Evolutionary conservation across 1,140 invertebrate genomes (phyloP).

Genomic region (Melanaphis sacchari): DNA sequence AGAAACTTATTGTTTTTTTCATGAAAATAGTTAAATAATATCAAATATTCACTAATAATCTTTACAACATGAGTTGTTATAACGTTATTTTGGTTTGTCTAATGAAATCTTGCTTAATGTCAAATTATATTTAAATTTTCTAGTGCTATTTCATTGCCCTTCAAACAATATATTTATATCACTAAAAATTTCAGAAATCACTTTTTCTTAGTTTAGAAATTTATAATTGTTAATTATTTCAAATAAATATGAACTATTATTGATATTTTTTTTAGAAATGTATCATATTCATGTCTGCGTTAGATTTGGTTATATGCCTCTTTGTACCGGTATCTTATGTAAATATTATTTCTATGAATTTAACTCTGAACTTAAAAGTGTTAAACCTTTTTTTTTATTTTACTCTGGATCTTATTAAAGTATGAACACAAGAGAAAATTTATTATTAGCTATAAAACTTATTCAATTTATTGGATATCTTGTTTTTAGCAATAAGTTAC

Average conservation of each 20-base stretch:
- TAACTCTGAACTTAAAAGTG: neutral
- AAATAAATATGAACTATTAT: neutral
- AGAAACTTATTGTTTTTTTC: too few species aligned
- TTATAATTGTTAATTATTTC: neutral
- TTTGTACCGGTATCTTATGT: neutral
- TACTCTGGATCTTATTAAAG: neutral
- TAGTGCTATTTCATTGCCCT: neutral
- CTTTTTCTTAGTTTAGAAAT: neutral
- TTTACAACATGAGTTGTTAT: too few species aligned
- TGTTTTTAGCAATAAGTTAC: neutral
- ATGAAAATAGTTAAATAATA: too few species aligned
- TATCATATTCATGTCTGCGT: neutral
- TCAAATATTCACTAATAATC: too few species aligned
- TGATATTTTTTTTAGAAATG: neutral
- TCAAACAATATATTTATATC: neutral
- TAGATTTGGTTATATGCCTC: neutral
- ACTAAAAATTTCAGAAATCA: neutral
- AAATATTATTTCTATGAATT: neutral
- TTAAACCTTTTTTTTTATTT: neutral
- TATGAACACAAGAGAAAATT: neutral
- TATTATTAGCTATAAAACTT: neutral
- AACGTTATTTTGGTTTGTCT: too few species aligned
- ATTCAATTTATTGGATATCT: neutral
- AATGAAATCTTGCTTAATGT: too few species aligned
- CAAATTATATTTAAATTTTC: too few species aligned